Conservation (phyloP, 2,113 vertebrate genomes). For the Pristiophorus japonicus region DNA sequence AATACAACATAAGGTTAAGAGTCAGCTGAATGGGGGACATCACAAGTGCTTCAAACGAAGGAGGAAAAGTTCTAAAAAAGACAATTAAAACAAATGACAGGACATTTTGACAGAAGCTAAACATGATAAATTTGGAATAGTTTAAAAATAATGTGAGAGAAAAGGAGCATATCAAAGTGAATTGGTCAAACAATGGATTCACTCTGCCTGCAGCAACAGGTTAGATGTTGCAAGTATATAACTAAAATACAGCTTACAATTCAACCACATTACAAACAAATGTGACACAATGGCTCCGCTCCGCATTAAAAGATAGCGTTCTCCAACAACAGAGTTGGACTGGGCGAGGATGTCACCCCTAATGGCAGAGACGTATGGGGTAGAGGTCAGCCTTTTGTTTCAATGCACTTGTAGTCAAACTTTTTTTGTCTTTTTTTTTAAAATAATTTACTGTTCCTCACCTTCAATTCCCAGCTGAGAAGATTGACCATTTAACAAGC, state of each 20-base stretch:
- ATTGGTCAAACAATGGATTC: neutral
- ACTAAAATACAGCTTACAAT: neutral
- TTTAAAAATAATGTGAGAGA: neutral
- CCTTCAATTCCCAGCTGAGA: neutral
- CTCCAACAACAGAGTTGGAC: neutral
- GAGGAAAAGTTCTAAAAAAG: neutral
- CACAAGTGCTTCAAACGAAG: neutral
- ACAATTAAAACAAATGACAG: neutral
- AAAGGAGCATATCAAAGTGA: neutral
- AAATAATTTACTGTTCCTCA: neutral
- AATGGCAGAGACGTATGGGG: neutral
- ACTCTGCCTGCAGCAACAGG: neutral
- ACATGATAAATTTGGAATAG: neutral
- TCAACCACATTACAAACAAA: neutral
- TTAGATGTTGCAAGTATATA: neutral
- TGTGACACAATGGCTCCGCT: neutral
- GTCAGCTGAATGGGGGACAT: neutral
- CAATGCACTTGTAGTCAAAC: neutral
- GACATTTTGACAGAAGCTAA: neutral
- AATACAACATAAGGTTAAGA: neutral
- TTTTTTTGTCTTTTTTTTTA: neutral
- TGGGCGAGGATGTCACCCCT: neutral
- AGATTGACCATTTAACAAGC: neutral
- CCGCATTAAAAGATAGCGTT: neutral
- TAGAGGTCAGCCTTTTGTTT: neutral